These are phyloP conservation scores for Ochropleura plecta DNA, from an alignment of 2,888 invertebrate genomes.

Conservation along the genomic window DNA sequence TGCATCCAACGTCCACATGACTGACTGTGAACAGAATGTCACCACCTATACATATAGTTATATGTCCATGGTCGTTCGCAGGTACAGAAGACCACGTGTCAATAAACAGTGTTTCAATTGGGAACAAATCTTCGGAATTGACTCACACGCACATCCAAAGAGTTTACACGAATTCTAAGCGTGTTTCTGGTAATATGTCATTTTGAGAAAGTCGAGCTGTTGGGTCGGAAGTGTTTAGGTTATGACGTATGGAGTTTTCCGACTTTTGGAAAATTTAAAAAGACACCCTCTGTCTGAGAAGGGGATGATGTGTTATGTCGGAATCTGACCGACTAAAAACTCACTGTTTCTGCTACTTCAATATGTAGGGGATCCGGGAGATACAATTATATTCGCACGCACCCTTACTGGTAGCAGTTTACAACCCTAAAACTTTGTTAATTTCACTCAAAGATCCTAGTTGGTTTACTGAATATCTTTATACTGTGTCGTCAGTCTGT, in stretches of 20 bases:
- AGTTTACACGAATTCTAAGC: neutral
- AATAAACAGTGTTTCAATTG: neutral
- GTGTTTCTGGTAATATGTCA: neutral
- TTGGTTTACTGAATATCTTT: neutral
- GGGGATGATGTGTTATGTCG: too few relatives aligned
- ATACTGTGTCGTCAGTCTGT: conserved; percentile 20
- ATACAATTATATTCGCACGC: too few relatives aligned
- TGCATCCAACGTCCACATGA: conserved; percentile 28
- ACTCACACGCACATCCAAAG: neutral
- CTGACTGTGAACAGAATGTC: conserved; percentile 31
- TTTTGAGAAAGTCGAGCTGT: neutral
- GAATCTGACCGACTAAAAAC: too few relatives aligned
- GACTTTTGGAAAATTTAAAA: too few relatives aligned
- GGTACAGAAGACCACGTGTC: conserved; percentile 9
- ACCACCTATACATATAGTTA: neutral
- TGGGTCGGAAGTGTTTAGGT: neutral
- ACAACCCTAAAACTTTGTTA: neutral
- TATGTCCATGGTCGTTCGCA: conserved; percentile 33
- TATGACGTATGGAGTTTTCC: neutral
- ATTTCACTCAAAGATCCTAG: neutral
- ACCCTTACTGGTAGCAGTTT: neutral
- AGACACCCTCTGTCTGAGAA: too few relatives aligned
- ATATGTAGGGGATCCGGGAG: too few relatives aligned
- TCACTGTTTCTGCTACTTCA: too few relatives aligned
- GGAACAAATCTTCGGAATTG: neutral